Percentiles rank a stretch among this genome's conserved stretches.
Conservation (phyloP, 1,140 invertebrate genomes). For the Nephotettix cincticeps region DNA sequence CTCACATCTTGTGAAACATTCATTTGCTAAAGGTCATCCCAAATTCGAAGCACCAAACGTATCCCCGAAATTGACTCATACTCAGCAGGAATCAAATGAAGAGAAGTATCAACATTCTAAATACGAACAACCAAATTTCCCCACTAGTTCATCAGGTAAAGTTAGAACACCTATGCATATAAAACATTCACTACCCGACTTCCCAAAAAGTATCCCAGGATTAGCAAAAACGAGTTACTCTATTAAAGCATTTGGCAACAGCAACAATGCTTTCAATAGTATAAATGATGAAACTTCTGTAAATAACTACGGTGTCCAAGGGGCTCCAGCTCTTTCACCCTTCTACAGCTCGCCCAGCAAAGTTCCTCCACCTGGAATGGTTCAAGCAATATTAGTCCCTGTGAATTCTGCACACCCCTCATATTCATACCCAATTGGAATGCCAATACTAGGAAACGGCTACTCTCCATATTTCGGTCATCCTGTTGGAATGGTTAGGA, state of each 20-base stretch:
- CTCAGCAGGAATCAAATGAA: no score
- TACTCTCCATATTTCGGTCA: not conserved
- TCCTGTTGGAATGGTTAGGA: not conserved
- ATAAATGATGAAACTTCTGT: not conserved
- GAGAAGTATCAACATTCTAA: not conserved
- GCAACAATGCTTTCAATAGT: not conserved
- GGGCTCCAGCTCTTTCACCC: not conserved
- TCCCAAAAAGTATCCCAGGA: not conserved
- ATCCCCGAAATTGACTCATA: no score
- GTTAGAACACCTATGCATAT: not conserved
- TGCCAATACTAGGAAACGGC: not conserved
- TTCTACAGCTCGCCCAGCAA: not conserved
- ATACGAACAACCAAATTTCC: not conserved
- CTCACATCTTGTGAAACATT: not conserved
- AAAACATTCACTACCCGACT: not conserved
- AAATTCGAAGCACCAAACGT: no score
- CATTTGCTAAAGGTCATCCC: not conserved
- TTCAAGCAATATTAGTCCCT: conserved; percentile 3
- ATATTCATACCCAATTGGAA: not conserved
- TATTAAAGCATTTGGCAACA: not conserved
- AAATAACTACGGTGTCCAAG: not conserved
- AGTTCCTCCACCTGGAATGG: not conserved
- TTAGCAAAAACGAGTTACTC: not conserved
- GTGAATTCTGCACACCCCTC: not conserved
- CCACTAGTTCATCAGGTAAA: not conserved